Evolutionary conservation across 2,113 vertebrate species (phyloP).

Genomic region (Heterotilapia buettikoferi): DNA sequence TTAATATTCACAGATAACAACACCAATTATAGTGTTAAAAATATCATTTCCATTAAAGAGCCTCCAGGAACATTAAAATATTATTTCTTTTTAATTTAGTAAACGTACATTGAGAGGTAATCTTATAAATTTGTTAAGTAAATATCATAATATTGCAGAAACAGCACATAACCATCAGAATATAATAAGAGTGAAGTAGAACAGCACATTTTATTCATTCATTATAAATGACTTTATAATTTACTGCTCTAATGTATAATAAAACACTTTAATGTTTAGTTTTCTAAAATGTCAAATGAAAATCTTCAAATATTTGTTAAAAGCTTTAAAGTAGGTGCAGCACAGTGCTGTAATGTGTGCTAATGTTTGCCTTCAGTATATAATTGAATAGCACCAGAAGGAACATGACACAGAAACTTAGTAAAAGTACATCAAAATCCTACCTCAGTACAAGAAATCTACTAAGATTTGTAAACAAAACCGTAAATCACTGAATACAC

Average conservation of each 20-base stretch:
- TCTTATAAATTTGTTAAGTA: neutral
- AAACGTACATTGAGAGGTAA: accelerated
- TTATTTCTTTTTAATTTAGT: neutral
- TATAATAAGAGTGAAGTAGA: neutral
- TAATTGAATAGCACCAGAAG: neutral
- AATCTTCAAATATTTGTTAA: neutral
- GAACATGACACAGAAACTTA: neutral
- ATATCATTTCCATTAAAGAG: neutral
- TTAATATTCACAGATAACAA: neutral
- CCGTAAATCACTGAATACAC: neutral
- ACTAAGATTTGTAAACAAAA: neutral
- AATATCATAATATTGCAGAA: neutral
- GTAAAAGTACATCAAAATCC: neutral
- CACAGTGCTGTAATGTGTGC: neutral
- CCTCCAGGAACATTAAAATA: neutral
- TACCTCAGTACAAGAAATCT: neutral
- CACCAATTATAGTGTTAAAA: neutral
- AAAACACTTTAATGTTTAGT: neutral
- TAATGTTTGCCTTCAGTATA: neutral
- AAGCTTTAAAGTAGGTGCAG: neutral
- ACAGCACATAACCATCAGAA: neutral
- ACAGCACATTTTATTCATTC: neutral
- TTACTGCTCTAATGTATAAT: neutral
- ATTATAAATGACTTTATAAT: neutral
- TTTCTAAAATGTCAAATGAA: neutral